These are phyloP conservation scores for Eristalis tenax DNA, from an alignment of 2,888 invertebrate species.

Conservation along the genomic window DNA sequence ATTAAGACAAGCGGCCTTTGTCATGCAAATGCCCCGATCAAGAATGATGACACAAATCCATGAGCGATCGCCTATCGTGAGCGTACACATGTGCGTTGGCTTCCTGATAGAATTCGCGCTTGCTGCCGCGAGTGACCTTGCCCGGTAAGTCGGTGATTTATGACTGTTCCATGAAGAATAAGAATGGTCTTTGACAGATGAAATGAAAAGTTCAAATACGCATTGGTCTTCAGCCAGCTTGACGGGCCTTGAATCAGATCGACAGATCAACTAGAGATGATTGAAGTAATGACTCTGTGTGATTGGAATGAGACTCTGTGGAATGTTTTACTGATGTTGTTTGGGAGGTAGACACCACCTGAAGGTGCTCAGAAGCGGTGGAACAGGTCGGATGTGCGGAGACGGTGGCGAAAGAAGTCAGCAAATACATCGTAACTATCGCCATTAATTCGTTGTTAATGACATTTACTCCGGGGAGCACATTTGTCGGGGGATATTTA, in stretches of 20 bases:
- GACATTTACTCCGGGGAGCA: neutral
- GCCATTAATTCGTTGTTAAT: neutral
- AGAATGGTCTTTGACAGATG: neutral
- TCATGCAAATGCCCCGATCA: neutral
- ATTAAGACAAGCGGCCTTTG: neutral
- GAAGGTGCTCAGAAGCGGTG: too few relatives aligned
- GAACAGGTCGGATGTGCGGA: too few relatives aligned
- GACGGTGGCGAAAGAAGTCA: too few relatives aligned
- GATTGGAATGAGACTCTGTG: too few relatives aligned
- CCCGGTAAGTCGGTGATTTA: neutral
- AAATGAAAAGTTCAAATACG: neutral
- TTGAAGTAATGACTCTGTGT: neutral
- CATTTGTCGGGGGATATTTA: neutral
- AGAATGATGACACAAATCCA: neutral
- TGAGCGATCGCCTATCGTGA: neutral
- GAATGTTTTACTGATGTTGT: too few relatives aligned
- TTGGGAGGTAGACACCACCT: too few relatives aligned
- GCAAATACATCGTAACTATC: neutral
- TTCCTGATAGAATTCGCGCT: neutral
- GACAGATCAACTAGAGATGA: neutral
- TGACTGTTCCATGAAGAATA: neutral
- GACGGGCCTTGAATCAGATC: neutral
- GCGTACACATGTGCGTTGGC: neutral
- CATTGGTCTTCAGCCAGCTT: neutral
- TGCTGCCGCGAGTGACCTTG: neutral